Conservation (phyloP, 2,888 invertebrate species). For the Pollenia griseotomentosa region DNA sequence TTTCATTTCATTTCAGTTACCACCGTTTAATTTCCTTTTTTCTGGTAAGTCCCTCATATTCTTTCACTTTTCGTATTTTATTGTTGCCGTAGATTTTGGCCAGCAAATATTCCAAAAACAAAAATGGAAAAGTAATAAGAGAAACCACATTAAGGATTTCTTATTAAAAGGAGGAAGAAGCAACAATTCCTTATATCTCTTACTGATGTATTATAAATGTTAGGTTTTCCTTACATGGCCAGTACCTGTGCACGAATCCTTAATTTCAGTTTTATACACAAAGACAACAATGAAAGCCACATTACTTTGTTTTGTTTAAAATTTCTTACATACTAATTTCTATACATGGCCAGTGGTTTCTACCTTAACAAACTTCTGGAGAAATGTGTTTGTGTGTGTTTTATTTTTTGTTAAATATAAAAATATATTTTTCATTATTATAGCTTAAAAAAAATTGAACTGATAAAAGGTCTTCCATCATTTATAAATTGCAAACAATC, state of each 20-base stretch:
- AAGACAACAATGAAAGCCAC: not conserved
- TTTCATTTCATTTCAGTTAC: slow-evolving; percentile 20
- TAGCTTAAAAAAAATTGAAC: too few species aligned
- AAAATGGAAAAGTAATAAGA: not conserved
- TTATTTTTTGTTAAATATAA: not conserved
- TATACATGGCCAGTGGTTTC: not conserved
- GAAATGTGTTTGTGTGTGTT: not conserved
- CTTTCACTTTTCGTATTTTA: slow-evolving; percentile 15
- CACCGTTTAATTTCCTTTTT: slow-evolving; percentile 39
- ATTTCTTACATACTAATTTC: slow-evolving; percentile 3
- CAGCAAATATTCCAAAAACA: not conserved
- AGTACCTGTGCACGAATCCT: not conserved
- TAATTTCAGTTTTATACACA: not conserved
- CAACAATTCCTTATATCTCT: not conserved
- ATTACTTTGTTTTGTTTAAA: not conserved
- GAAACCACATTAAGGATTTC: slow-evolving; percentile 24
- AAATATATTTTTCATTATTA: too few species aligned
- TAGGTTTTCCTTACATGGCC: not conserved
- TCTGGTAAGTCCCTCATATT: slow-evolving; percentile 4
- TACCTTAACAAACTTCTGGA: too few species aligned
- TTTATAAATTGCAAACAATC: too few species aligned
- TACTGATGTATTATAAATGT: not conserved
- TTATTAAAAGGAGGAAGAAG: not conserved
- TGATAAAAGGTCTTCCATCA: too few species aligned
- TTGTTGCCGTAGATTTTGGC: slow-evolving; percentile 8